phyloP scores from a whole-genome alignment of 2,888 invertebrate species.

The Aphidoletes aphidimyza region DNA sequence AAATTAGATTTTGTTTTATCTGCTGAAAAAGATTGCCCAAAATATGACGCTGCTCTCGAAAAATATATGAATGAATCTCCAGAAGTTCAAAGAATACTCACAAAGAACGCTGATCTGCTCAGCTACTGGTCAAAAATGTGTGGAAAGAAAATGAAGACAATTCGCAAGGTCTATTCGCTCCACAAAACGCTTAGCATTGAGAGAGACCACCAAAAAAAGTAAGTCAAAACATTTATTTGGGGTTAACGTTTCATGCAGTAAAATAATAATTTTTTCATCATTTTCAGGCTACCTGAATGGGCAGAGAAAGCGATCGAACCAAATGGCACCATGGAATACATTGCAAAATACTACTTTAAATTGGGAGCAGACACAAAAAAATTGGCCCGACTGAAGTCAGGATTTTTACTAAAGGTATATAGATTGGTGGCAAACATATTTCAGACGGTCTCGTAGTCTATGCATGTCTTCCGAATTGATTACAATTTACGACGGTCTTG shows the following conservation, averaged over 20 bases:
- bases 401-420: constrained; percentile 77
- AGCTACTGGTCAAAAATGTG: too few relatives aligned
- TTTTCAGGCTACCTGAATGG: not conserved
- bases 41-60: too few relatives aligned
- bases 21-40: not conserved
- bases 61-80: constrained; percentile 59
- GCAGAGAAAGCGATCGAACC: not conserved
- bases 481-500: too few relatives aligned
- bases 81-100: not conserved
- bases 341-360: not conserved
- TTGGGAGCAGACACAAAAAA: constrained; percentile 65
- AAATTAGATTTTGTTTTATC: not conserved
- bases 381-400: constrained; percentile 71
- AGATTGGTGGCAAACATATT: too few relatives aligned
- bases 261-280: not conserved
- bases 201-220: not conserved
- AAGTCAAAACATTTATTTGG: constrained; percentile 66
- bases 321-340: not conserved
- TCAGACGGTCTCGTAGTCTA: too few relatives aligned
- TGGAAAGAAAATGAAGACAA: not conserved
- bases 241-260: not conserved
- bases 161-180: constrained; percentile 71
- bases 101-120: not conserved
- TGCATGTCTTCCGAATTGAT: too few relatives aligned
- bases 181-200: constrained; percentile 62